Base-by-base conservation (phyloP, 2,888 invertebrate genomes). In the Tinea semifulvella region DNA sequence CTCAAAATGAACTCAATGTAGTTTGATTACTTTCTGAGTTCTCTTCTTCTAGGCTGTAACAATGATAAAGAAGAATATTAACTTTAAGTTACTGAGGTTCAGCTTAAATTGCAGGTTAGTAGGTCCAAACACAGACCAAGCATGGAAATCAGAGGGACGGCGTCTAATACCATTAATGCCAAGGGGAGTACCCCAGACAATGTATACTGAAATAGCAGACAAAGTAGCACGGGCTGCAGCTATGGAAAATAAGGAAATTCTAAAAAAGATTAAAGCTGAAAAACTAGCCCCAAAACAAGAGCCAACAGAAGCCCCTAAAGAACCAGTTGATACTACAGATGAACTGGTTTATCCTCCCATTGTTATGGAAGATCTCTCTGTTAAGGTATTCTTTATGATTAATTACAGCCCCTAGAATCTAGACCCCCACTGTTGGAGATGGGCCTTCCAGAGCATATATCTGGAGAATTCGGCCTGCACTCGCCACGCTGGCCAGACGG, bases 91-190 rank as follows among this genome's bases (percentile, higher is more conserved):
- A 25, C 6, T 25, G 6, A 38, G 10, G n/a, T n/a, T n/a, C n/a
- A n/a, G n/a, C n/a, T n/a, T n/a, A n/a, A n/a, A 40, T 54, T 53
- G 46, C 61, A 87, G 87, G 60, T 76, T 88, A 58, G 83, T 85
- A 56, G 89, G 89, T 38, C 86, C 87, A 43, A 85, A 87, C 61
- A 87, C 88, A 48, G 82, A 83, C 47, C 79, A 85, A 55, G 91
- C 91, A 73, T 96, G 96, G 96, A 86, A 90, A 51, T 86, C 91
- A 53, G 96, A 96, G 72, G 96, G 96, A 10, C 85, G 94, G 26
- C 84, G 96, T 55, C 75, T 88, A 48, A 87, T 94, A 56, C 94
- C 96, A 2, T 75, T 95, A 39, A 79, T 96, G 73, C 91, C 94
- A 4, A 84, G 95, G 48, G 85, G 90, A n/a, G 85, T 91, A 44